Evolutionary conservation across 1,140 invertebrate species (phyloP), one percentile per base, ranked within the genome.

Genomic region (Drosophila eugracilis): DNA sequence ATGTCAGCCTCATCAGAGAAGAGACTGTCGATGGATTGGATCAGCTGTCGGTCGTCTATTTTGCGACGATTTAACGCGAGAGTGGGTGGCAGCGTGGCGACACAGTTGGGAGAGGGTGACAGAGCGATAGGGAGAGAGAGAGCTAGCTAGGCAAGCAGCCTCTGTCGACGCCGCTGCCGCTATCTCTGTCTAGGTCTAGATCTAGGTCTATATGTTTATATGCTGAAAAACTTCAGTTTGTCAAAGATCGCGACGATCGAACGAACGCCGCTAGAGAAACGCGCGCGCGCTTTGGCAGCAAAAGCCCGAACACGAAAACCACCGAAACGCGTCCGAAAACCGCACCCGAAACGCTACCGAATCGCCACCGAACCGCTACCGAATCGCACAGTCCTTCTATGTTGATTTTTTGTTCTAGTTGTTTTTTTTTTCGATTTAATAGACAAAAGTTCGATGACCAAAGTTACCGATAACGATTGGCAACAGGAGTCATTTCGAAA

Each of bases 171-270:
- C 32, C 34, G 45, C 59, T 37, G 37, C 10, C 19, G 22, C 42
- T 30, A 17, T 17, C 28, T 32, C 28, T 52, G 69, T 26, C 65
- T 36, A 57, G 53, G 58, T 57, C 48, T 32, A 10, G 67, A 44
- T 67, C 58, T 47, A 52, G 55, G 39, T 60, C 55, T 63, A 44
- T 63, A 34, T 63, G 59, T 60, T 30, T 36, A 57, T 34, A 34
- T 24, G 58, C 41, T 24, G 59, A 60, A 81, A 81, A 79, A 89
- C 85, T 89, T 89, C 74, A 89, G 85, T 89, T 89, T 89, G 84
- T 84, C 84, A 77, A 89, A 89, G 84, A 89, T 83, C 84, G 84
- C 79, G 79, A 63, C 80, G 67, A 84, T 75, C 72, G 71, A 84
- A 85, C 80, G 85, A 86, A 86, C 83, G 83, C 55, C 63, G 81